Conservation (phyloP, 64 coral and sea anemone genomes). For the Montipora sp. region DNA sequence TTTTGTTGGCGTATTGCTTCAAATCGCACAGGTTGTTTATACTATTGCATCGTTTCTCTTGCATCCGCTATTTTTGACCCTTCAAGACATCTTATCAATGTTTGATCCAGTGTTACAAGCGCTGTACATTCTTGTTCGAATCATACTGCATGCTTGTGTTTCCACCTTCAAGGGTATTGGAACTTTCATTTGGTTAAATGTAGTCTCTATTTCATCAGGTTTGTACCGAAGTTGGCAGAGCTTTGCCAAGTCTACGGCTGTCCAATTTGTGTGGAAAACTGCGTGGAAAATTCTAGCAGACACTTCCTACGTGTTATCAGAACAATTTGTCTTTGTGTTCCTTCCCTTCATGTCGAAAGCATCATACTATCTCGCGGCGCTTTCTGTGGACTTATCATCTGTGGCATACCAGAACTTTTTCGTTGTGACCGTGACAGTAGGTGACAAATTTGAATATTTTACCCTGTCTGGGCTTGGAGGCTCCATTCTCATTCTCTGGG, state of each 20-base stretch:
- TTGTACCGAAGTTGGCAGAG: constrained; percentile 23
- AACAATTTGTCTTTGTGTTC: constrained; percentile 42
- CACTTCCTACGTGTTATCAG: background rate
- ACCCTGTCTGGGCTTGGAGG: constrained; percentile 15
- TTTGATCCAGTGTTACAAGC: constrained; percentile 1
- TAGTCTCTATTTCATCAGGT: constrained; percentile 33
- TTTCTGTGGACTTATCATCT: background rate
- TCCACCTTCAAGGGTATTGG: background rate
- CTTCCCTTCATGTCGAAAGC: constrained; percentile 36
- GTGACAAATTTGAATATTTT: background rate
- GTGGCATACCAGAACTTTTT: background rate
- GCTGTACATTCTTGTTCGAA: background rate
- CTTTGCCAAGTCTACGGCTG: constrained; percentile 17
- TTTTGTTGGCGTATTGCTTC: constrained; percentile 28
- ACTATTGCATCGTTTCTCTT: constrained; percentile 28
- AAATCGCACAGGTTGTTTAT: constrained; percentile 4
- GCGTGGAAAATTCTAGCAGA: background rate
- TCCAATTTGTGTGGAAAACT: background rate
- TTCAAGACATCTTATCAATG: constrained; percentile 28
- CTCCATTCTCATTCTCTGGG: background rate
- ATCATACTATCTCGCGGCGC: background rate
- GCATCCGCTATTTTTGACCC: constrained; percentile 36
- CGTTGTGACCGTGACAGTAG: background rate
- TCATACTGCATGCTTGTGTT: background rate
- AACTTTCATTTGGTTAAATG: constrained; percentile 28